Percentiles rank a stretch among this genome's conserved stretches.
phyloP scores from a whole-genome alignment of 2,888 invertebrate species.

The Aleiodes testaceus region DNA sequence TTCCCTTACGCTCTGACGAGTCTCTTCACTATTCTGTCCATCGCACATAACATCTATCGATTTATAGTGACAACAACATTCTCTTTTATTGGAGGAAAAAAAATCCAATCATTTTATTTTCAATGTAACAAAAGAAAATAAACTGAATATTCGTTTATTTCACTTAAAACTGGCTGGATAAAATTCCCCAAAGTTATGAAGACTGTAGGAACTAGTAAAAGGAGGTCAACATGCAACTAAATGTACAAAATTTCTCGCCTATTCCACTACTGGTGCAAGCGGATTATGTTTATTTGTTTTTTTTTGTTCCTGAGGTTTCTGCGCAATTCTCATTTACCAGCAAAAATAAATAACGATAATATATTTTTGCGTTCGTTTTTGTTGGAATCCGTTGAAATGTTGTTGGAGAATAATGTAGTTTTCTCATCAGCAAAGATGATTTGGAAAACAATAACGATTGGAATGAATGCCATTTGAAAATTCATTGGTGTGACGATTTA shows the following conservation, averaged over 20 bases:
- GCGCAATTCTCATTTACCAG: slow-evolving; percentile 4
- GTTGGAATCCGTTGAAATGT: neutral
- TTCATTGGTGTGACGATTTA: slow-evolving; percentile 32
- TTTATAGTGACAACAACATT: slow-evolving; percentile 12
- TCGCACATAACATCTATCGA: slow-evolving; percentile 27
- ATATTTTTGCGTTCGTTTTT: neutral
- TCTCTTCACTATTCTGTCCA: slow-evolving; percentile 10
- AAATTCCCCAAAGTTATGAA: slow-evolving; percentile 20
- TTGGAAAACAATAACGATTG: slow-evolving; percentile 20
- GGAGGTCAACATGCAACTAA: slow-evolving; percentile 27
- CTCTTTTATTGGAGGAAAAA: neutral
- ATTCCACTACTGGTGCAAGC: neutral
- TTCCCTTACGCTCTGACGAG: slow-evolving; percentile 37
- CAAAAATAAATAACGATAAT: slow-evolving; percentile 11
- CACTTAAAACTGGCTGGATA: slow-evolving; percentile 1
- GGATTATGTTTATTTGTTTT: slow-evolving; percentile 29
- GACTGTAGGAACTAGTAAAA: slow-evolving; percentile 11
- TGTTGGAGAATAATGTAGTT: slow-evolving; percentile 3
- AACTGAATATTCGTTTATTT: neutral
- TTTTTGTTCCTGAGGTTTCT: slow-evolving; percentile 14
- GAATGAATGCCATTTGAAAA: slow-evolving; percentile 16
- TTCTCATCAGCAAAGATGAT: slow-evolving; percentile 25
- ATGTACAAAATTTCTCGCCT: slow-evolving; percentile 1
- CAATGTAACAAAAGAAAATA: neutral
- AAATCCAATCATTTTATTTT: neutral